Base-by-base conservation (phyloP, 1,140 invertebrate genomes). In the Cherax quadricarinatus region DNA sequence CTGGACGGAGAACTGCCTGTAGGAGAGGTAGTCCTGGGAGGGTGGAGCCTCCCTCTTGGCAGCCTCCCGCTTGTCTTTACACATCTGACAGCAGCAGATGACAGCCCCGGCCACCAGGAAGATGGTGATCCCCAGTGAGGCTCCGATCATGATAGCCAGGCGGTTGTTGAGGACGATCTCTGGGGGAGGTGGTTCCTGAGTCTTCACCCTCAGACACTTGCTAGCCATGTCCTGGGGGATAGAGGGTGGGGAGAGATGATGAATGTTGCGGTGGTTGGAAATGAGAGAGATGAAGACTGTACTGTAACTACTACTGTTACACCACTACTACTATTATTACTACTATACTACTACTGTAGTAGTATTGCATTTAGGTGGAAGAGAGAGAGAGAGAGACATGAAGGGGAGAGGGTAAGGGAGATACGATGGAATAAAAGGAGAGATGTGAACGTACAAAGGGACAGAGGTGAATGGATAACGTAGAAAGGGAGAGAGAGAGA, bases 111-210 rank as follows among this genome's bases (percentile, higher is more conserved):
- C 96, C 41, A 98, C 96, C 10, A 88, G 75, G 94, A 98, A 98
- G 6, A 98, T 97, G 41, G 98, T 96, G 94, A 98, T 97, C 87
- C 97, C 97, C 96, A 98, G 96, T 92, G 97, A 97, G 94, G 97
- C 97, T 70, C 98, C 98, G 7, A 98, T 97, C 86, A 98, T 97
- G 70, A 98, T 96, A n/a, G 97, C 97, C 21, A 98, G 95, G 86
- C 97, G 96, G 80, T 93, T 93, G 83, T 80, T 87, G 41, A 94
- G 82, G 51, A 93, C 93, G 88, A 85, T 89, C 73, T 89, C 84
- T n/a, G 88, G 78, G 4, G 82, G 89, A 7, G 86, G 92, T 41
- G 87, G 86, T 41, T 94, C 91, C 24, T 93, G 80, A 2, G 94
- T 94, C 53, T 85, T 80, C 10, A 92, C 93, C 18, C 86, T 51